Evolutionary conservation across 35 echinoderm and acorn worm species (phyloP), one percentile per base, ranked within the genome.

Genomic region (Heliocidaris tuberculata): DNA sequence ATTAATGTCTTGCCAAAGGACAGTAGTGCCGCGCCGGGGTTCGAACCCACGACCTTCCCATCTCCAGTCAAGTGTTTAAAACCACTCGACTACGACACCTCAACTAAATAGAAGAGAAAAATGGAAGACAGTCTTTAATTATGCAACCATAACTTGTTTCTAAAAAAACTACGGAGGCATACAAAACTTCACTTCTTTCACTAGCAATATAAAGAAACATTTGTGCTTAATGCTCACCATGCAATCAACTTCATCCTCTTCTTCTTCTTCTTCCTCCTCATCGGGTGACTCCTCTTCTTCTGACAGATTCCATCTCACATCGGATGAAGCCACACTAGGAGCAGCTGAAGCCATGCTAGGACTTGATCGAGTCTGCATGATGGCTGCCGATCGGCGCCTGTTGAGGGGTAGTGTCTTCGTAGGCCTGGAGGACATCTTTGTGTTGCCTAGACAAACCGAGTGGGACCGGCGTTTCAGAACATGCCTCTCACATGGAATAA

Each of bases 371-470:
- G 65, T 78, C 7, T n/a, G 65, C 2, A 78, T 19, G 1, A 5
- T 2, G 65, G 65, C 7, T 27, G 65, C 27, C 2, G 87, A 89
- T 16, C 87, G 21, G 12, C 87, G 87, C 31, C 87, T 32, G 87
- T 32, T 32, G 4, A 42, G 7, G 32, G 87, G 87, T 89, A 5
- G 12, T 15, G 87, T 89, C 31, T 27, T 32, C 2, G 87, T 11
- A 47, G 87, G 32, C 47, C 31, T 47, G 8, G 87, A 47, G 31
- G 31, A 32, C 87, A 89, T 89, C 29, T 31, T 89, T 2, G 47
- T 32, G 87, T 89, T 89, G 87, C 87, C 87, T 47, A 89, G 87
- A 89, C 87, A 89, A 6, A 59, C 50, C 2, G 91, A 93, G 48
- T 93, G 47, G 29, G 91, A 93, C 13, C 91, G 30, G 13, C 30